phyloP scores from a whole-genome alignment of 2,113 vertebrate genomes.

The Nannospalax galili region DNA sequence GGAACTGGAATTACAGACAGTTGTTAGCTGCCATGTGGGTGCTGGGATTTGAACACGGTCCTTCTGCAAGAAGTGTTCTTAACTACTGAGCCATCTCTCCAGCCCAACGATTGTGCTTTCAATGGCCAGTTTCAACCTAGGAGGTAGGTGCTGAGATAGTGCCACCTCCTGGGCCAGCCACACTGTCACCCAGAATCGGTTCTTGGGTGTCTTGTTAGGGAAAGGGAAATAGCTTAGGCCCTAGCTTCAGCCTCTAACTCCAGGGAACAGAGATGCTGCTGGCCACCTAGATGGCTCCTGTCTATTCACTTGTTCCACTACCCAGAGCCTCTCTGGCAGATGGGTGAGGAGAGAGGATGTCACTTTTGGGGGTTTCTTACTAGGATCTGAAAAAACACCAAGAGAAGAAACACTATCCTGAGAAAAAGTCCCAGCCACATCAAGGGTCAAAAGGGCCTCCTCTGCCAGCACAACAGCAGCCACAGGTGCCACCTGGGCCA shows the following conservation, averaged over 20 bases:
- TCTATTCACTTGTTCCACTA: background rate
- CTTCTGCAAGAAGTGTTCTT: too few species aligned
- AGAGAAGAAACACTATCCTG: background rate
- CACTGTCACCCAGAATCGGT: background rate
- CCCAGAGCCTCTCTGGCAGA: background rate
- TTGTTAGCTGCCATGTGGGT: too few species aligned
- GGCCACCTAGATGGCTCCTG: background rate
- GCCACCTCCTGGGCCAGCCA: background rate
- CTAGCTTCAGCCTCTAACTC: too few species aligned
- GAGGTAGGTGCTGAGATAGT: background rate
- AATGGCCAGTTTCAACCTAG: background rate
- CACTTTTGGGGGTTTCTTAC: background rate
- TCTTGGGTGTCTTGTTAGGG: background rate
- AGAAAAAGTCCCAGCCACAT: background rate
- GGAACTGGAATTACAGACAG: too few species aligned
- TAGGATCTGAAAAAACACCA: conserved; percentile 43
- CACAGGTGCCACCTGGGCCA: background rate
- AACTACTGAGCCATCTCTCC: too few species aligned
- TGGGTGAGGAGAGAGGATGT: background rate
- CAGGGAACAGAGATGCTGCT: background rate
- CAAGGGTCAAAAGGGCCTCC: background rate
- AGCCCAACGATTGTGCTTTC: background rate
- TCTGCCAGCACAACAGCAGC: background rate
- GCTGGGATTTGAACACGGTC: too few species aligned
- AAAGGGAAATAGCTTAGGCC: background rate